Conservation (phyloP, 1,140 invertebrate genomes). For the Pseudomyrmex dendroicus region DNA sequence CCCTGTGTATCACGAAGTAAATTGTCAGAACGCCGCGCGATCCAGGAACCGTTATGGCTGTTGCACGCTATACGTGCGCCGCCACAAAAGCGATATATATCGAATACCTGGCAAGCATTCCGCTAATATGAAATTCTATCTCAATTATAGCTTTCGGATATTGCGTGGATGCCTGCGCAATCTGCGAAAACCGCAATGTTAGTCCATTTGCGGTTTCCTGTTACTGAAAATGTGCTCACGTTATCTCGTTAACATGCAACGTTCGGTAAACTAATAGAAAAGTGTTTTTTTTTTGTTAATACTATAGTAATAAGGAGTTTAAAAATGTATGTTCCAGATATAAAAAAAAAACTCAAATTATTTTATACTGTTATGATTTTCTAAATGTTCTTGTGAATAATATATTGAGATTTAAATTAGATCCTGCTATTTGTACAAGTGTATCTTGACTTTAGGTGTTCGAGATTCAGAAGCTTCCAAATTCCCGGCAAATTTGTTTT, state of each 20-base stretch:
- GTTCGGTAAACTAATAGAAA: no score
- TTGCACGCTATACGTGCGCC: background rate
- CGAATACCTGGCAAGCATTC: background rate
- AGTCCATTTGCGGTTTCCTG: slow-evolving; percentile 21
- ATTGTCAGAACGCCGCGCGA: slow-evolving; percentile 4
- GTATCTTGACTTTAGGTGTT: background rate
- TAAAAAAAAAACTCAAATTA: no score
- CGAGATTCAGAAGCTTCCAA: background rate
- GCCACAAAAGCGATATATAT: slow-evolving; percentile 11
- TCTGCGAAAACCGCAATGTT: slow-evolving; percentile 37
- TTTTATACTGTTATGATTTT: background rate
- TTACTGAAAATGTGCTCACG: slow-evolving; percentile 16
- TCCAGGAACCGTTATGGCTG: slow-evolving; percentile 20
- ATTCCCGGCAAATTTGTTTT: slow-evolving; percentile 8
- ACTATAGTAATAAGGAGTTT: no score
- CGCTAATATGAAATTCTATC: slow-evolving; percentile 19
- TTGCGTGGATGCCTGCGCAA: slow-evolving; percentile 16
- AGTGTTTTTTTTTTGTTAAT: no score
- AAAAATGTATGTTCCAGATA: no score
- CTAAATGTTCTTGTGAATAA: background rate
- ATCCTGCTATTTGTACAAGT: no score
- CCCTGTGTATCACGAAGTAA: background rate
- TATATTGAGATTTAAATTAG: background rate
- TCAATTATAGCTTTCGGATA: slow-evolving; percentile 43
- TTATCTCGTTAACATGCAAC: background rate